These are phyloP conservation scores for Heliconius ismenius DNA, from an alignment of 2,888 invertebrate genomes.

Conservation along the genomic window DNA sequence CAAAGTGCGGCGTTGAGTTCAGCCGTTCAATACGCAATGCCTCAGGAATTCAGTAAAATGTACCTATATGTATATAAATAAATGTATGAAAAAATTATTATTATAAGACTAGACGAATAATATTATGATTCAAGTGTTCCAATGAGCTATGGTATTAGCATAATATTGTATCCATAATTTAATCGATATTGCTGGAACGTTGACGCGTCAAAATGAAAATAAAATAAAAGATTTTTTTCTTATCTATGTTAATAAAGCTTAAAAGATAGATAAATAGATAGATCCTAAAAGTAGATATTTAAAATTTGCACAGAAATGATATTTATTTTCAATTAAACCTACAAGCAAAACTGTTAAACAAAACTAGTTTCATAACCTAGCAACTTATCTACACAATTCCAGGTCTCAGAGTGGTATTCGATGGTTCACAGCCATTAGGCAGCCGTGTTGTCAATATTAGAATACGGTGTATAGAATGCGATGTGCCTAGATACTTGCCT, in stretches of 20 bases:
- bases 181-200: conserved; percentile 32
- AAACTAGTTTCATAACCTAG: conserved; percentile 2
- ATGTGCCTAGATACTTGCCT: conserved; percentile 82
- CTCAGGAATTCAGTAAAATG: too few relatives aligned
- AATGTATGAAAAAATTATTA: conserved; percentile 2
- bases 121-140: conserved; percentile 33
- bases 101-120: conserved; percentile 23
- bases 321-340: background rate
- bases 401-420: conserved; percentile 82
- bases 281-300: too few relatives aligned
- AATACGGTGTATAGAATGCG: conserved; percentile 84
- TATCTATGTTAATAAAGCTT: background rate
- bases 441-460: conserved; percentile 79
- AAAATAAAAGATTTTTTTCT: conserved; percentile 9
- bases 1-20: too few relatives aligned
- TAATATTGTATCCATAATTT: conserved; percentile 41
- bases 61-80: too few relatives aligned
- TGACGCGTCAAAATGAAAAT: conserved; percentile 15
- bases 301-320: background rate
- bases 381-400: conserved; percentile 39
- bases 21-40: too few relatives aligned
- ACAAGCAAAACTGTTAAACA: background rate
- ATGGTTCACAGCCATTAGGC: conserved; percentile 81
- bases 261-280: too few relatives aligned
- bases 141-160: conserved; percentile 31